phyloP scores from a whole-genome alignment of 2,113 vertebrate species.

The Ptychochromis oligacanthus region DNA sequence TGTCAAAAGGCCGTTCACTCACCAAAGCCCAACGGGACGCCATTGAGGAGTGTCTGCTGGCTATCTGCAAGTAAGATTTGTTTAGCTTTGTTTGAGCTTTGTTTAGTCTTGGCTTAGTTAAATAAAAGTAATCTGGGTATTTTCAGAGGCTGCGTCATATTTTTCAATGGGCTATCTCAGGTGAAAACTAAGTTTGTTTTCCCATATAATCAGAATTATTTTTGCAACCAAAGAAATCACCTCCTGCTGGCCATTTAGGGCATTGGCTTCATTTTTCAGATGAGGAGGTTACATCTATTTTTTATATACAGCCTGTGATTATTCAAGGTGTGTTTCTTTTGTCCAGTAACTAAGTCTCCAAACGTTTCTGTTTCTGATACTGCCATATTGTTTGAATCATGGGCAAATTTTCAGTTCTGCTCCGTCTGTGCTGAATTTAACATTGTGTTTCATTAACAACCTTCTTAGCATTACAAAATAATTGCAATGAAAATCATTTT shows the following conservation, averaged over 20 bases:
- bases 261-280: background rate
- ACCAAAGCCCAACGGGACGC: slow-evolving; percentile 97
- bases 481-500: background rate
- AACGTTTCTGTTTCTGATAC: background rate
- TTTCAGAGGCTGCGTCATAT: too few relatives aligned
- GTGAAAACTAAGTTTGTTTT: too few relatives aligned
- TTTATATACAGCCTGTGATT: too few relatives aligned
- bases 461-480: too few relatives aligned
- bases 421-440: too few relatives aligned
- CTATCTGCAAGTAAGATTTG: slow-evolving; percentile 91
- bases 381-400: background rate
- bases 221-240: too few relatives aligned
- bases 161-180: too few relatives aligned
- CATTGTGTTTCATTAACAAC: too few relatives aligned
- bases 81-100: background rate
- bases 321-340: background rate
- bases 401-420: too few relatives aligned
- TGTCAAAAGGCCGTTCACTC: slow-evolving; percentile 96
- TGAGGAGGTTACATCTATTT: too few relatives aligned
- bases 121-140: background rate
- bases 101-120: background rate
- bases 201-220: too few relatives aligned
- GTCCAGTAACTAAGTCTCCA: too few relatives aligned
- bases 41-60: slow-evolving; percentile 94
- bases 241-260: background rate